These are phyloP conservation scores for Otolemur garnettii DNA, from an alignment of 2,113 vertebrate genomes.

Conservation along the genomic window DNA sequence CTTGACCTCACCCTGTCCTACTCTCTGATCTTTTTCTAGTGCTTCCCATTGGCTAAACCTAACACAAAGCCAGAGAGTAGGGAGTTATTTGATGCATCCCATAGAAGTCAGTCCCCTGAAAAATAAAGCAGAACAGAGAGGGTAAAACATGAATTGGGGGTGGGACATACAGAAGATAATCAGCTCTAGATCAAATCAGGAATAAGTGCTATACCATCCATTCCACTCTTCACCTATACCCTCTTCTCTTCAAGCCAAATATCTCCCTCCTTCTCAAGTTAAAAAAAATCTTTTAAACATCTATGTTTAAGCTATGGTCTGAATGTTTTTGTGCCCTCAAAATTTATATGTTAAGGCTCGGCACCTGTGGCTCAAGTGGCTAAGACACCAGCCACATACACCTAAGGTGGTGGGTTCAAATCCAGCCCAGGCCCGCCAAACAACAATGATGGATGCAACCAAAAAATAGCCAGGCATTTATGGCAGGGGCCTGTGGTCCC, in stretches of 20 bases:
- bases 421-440: too few relatives aligned
- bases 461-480: too few relatives aligned
- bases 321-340: neutral
- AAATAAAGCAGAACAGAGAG: neutral
- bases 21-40: neutral
- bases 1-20: neutral
- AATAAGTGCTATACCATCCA: neutral
- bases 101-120: neutral
- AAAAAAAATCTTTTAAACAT: neutral
- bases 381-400: too few relatives aligned
- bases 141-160: neutral
- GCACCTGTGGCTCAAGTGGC: too few relatives aligned
- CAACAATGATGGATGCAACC: too few relatives aligned
- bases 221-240: neutral
- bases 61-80: neutral
- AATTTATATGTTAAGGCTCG: neutral
- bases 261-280: neutral
- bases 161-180: neutral
- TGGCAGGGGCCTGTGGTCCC: too few relatives aligned
- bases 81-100: neutral
- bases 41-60: neutral
- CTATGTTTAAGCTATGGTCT: neutral
- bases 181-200: neutral
- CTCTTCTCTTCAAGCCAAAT: neutral
- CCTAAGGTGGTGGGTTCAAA: too few relatives aligned